Evolutionary conservation across 2,113 vertebrate species (phyloP), one percentile per base, ranked within the genome.

Genomic region (Hydrolagus affinis): DNA sequence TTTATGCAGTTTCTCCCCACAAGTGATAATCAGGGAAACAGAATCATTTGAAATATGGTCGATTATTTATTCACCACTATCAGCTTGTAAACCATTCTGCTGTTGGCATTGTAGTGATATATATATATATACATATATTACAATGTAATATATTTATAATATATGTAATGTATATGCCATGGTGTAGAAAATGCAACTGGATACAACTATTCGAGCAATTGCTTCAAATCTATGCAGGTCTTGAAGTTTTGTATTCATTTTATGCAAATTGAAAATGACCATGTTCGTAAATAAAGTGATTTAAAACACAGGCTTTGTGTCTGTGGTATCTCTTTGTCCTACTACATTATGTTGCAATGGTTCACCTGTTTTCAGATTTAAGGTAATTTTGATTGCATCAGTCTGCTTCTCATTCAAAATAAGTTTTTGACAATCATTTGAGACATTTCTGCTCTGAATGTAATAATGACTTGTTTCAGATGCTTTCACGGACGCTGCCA

Each of bases 401-500:
- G 66, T 89, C 59, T 78, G 30, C 28, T 69, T n/a, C 12, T 71
- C 44, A 3, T 71, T 10, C 11, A 7, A 21, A 6, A 9, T 62
- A 85, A n/a, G 62, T 73, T 86, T 60, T 70, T 56, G 86, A 64
- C 70, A 0, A 4, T 4, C 0, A 86, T 6, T 72, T 66, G 0
- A 87, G 4, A 19, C 12, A n/a, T 85, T 85, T 23, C 32, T 62
- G 0, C n/a, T 25, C 1, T 75, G 32, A 70, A 1, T 87, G 86
- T 57, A 78, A 71, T 86, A 85, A 76, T 60, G 86, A 87, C 74
- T 30, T 92, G 30, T 87, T 12, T 9, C 90, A 98, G 98, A 99
- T 94, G 98, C 96, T 91, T 98, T 99, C 90, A 98, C 97, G 71
- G 98, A 99, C 89, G 93, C 95, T 86, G 95, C 96, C 25, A 96